Evolutionary conservation across 2,888 invertebrate species (phyloP), one percentile per base, ranked within the genome.

Genomic region (Tetranychus truncatus): DNA sequence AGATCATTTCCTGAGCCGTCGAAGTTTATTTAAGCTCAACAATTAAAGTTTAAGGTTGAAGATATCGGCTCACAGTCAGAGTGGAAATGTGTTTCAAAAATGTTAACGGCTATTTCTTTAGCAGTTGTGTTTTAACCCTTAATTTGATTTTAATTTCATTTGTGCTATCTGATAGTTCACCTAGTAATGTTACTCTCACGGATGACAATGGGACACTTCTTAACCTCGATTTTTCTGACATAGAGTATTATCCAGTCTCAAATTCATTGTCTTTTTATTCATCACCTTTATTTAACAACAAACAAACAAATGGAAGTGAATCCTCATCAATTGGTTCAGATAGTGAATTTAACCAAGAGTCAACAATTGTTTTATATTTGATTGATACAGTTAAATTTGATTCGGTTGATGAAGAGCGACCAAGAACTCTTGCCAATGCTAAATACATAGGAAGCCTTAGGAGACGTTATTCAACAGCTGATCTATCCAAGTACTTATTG

Each of bases 161-260:
- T 55, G 55, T 9, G 15, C 15, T 55, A 55, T 15, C 55, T 55
- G 55, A 15, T 55, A 55, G 15, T 55, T 15, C 55, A 55, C 1
- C 11, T 9, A 11, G 21, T 18, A 24, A 69, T 20, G 7, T 69
- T n/a, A 24, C 15, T 6, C 9, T 44, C 20, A 72, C 46, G 11
- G 72, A 72, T 72, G 72, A 72, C 7, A 72, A 72, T 72, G 72
- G 72, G 4, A 72, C 72, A 15, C 15, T 45, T 34, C 9, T 72
- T 15, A 44, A n/a, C 18, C 34, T 73, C 15, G 73, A 73, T 66
- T 73, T 73, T 55, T 73, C 73, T 5, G 73, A 73, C 65, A 73
- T 73, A 20, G 73, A 73, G 24, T 73, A 45, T 21, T 73, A 65
- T 46, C 73, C 73, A 66, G 72, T 72, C 21, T 34, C 24, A 11